phyloP scores from a whole-genome alignment of 2,797 vertebrate genomes.

The Sparus aurata region DNA sequence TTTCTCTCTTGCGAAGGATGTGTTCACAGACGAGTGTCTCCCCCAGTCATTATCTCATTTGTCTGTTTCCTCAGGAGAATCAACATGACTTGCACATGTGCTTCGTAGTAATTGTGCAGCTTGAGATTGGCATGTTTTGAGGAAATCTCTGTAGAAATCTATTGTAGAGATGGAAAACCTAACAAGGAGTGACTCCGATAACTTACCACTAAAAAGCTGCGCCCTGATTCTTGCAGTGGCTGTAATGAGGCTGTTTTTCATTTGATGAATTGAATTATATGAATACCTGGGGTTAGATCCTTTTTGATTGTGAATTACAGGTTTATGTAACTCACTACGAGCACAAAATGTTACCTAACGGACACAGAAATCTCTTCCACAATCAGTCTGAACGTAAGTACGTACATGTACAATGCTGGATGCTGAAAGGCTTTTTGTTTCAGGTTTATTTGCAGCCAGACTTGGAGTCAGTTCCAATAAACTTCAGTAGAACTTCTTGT shows the following conservation, averaged over 20 bases:
- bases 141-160: no score
- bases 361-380: not conserved
- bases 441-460: conserved; percentile 41
- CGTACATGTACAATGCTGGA: not conserved
- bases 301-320: conserved; percentile 14
- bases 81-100: not conserved
- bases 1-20: conserved; percentile 39
- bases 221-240: not conserved
- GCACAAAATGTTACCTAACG: not conserved
- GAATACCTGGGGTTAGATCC: not conserved
- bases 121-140: not conserved
- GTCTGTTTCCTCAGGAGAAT: conserved; percentile 10
- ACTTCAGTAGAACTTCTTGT: conserved; percentile 56
- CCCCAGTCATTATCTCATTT: conserved; percentile 43
- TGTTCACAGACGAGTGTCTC: conserved; percentile 42
- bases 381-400: conserved; percentile 13
- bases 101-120: not conserved
- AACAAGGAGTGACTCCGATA: not conserved
- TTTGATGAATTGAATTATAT: conserved; percentile 9
- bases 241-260: not conserved
- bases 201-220: not conserved
- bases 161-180: not conserved
- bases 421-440: conserved; percentile 33
- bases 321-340: conserved; percentile 9
- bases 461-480: conserved; percentile 42